Base-by-base conservation (phyloP, 1,140 invertebrate species). In the Cyclina sinensis region DNA sequence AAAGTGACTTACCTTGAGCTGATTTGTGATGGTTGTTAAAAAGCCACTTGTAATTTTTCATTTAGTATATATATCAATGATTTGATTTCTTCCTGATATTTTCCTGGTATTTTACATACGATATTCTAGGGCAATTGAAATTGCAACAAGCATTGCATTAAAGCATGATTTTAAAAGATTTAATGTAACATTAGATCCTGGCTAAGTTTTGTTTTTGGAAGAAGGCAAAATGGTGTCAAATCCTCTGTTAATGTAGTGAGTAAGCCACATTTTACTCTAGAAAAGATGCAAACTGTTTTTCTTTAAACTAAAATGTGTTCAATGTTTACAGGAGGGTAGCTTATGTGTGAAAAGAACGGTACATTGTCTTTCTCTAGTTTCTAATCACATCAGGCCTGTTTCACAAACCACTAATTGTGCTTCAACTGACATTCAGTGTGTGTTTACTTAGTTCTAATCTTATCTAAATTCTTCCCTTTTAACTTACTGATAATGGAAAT, bases 261-360 rank as follows among this genome's bases (percentile, higher is more conserved):
- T 65, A 27, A 65, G 62, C 27, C 24, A 65, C 30, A 5, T 43
- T 14, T 43, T 43, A 14, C 14, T 43, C 43, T 43, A 7, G 4
- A 43, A 43, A 43, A 43, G 43, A n/a, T 54, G 51, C 21, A 7
- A 3, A 18, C 21, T 54, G 21, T n/a, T 18, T n/a, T 54, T 7
- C 51, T 54, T 7, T 12, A n/a, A 54, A 54, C 18, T 12, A 54
- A n/a, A 12, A 54, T 54, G 51, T 39, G 21, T 70, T 32, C 3
- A n/a, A 48, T 78, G 74, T 78, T 78, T 78, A 54, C 74, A 78
- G 74, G 74, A 78, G 27, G 27, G 18, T 78, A 54, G 46, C 16
- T 51, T 51, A 7, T 78, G 74, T 78, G 46, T 51, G 32, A 78
- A 78, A 78, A 27, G 74, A 78, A 78, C 74, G 74, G 74, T 78